These are phyloP conservation scores for Nyctalus aviator DNA, from an alignment of 2,797 vertebrate species.

Conservation along the genomic window DNA sequence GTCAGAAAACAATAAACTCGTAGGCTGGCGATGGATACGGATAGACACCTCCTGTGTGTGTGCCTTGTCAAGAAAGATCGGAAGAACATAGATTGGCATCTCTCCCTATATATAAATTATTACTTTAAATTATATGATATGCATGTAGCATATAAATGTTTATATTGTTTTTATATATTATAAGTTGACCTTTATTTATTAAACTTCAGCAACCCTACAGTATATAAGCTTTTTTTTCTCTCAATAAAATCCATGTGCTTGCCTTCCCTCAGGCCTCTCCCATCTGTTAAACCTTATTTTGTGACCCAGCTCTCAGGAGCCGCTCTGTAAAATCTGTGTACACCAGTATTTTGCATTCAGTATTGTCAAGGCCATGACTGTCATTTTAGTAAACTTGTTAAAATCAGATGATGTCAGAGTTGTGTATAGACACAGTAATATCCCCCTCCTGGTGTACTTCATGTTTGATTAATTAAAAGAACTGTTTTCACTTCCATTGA, in stretches of 20 bases:
- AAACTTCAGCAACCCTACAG: slow-evolving; percentile 90
- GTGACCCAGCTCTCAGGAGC: slow-evolving; percentile 80
- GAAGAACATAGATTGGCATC: slow-evolving; percentile 91
- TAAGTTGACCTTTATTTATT: slow-evolving; percentile 99
- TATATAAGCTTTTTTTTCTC: slow-evolving; percentile 91
- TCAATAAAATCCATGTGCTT: slow-evolving; percentile 92
- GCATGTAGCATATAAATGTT: slow-evolving; percentile 99
- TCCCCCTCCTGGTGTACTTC: slow-evolving; percentile 43
- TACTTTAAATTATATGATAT: slow-evolving; percentile 99
- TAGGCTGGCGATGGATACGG: slow-evolving; percentile 98
- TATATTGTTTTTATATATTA: slow-evolving; percentile 98
- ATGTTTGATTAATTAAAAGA: slow-evolving; percentile 69
- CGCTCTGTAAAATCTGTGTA: slow-evolving; percentile 86
- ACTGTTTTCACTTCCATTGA: background rate
- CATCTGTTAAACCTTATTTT: slow-evolving; percentile 84
- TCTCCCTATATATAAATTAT: slow-evolving; percentile 96
- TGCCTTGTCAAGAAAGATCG: slow-evolving; percentile 95
- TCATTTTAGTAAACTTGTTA: slow-evolving; percentile 88
- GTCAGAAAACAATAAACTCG: slow-evolving; percentile 89
- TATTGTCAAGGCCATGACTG: slow-evolving; percentile 88
- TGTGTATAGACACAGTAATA: slow-evolving; percentile 84
- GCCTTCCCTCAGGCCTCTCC: slow-evolving; percentile 90
- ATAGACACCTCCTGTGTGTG: slow-evolving; percentile 99
- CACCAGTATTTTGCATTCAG: slow-evolving; percentile 88
- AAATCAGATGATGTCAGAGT: slow-evolving; percentile 87